phyloP scores from a whole-genome alignment of 2,113 vertebrate species.

The Lepus americanus region DNA sequence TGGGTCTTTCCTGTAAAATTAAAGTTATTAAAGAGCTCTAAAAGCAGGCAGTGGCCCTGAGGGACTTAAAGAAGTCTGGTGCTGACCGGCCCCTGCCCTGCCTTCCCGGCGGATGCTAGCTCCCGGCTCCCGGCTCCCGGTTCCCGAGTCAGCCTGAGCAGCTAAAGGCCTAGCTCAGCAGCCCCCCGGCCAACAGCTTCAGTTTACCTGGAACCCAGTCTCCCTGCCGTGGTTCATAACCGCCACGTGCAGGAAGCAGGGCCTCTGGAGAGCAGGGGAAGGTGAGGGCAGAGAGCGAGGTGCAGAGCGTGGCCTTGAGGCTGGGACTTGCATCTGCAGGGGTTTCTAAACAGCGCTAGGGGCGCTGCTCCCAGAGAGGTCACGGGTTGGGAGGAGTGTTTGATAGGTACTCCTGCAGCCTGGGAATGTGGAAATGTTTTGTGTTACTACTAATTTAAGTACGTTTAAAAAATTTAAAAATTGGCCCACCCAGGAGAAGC shows the following conservation, averaged over 20 bases:
- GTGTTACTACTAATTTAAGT: neutral
- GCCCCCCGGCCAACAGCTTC: neutral
- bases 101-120: neutral
- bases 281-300: neutral
- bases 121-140: neutral
- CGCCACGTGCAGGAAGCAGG: neutral
- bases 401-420: neutral
- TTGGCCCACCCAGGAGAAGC: neutral
- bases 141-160: neutral
- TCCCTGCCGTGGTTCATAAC: neutral
- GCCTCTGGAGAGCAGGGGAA: neutral
- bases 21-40: conserved; percentile 25
- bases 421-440: conserved; percentile 1
- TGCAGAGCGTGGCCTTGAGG: neutral
- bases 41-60: neutral
- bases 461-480: neutral
- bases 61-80: neutral
- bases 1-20: neutral
- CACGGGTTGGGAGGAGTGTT: neutral
- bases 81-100: neutral
- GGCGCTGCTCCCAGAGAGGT: neutral
- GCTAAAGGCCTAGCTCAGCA: too few species aligned
- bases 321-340: neutral
- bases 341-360: neutral
- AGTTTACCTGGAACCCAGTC: neutral